Evolutionary conservation across 2,113 vertebrate genomes (phyloP).

Genomic region (Vimba vimba): DNA sequence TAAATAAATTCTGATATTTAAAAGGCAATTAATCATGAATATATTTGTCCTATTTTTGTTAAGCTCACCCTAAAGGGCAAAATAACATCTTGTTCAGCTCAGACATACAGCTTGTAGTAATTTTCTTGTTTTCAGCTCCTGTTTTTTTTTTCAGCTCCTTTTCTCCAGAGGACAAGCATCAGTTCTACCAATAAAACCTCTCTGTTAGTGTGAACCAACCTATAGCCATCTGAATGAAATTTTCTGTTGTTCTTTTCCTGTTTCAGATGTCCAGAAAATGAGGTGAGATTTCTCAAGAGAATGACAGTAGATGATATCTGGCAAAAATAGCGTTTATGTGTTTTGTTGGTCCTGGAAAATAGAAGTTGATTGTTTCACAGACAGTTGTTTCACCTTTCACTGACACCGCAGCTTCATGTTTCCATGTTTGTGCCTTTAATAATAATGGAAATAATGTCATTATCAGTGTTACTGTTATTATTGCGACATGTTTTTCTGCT

Average conservation of each 20-base stretch:
- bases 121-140: slow-evolving; percentile 2
- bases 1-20: background rate
- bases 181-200: slow-evolving; percentile 27
- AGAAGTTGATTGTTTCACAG: background rate
- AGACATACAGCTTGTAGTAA: slow-evolving; percentile 14
- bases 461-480: slow-evolving; percentile 15
- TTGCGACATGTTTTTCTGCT: background rate
- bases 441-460: slow-evolving; percentile 25
- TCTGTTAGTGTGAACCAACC: slow-evolving; percentile 15
- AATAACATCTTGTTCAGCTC: background rate
- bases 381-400: background rate
- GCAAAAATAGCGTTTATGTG: slow-evolving; percentile 15
- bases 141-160: background rate
- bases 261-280: slow-evolving; percentile 15
- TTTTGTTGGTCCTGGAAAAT: slow-evolving; percentile 13
- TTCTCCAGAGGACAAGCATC: slow-evolving; percentile 15
- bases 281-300: slow-evolving; percentile 23
- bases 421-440: background rate
- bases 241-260: background rate
- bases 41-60: background rate
- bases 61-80: background rate
- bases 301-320: slow-evolving; percentile 20
- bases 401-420: background rate
- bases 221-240: slow-evolving; percentile 10
- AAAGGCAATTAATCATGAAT: background rate